These are phyloP conservation scores for Leptodactylus fallax DNA, from an alignment of 2,797 vertebrate species.

Conservation along the genomic window DNA sequence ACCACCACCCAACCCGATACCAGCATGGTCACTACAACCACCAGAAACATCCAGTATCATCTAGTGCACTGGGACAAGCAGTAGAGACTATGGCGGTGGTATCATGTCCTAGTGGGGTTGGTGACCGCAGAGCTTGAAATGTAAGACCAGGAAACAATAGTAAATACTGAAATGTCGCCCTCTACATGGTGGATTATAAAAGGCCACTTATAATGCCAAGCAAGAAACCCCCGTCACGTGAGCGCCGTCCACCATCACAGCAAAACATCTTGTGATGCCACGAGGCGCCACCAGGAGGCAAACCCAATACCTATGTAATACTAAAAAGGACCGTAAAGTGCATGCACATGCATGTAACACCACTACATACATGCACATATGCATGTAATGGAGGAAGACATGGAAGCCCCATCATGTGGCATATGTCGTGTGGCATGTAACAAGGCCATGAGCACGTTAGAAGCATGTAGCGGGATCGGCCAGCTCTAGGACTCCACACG, in stretches of 20 bases:
- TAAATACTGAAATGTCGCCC: neutral
- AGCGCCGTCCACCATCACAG: neutral
- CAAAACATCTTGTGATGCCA: neutral
- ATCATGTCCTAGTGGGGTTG: neutral
- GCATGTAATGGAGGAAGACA: neutral
- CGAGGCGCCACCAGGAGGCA: neutral
- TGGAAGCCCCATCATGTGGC: neutral
- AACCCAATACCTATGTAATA: neutral
- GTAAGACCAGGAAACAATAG: neutral
- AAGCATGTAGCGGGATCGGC: neutral
- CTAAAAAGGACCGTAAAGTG: neutral
- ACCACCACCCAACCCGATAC: neutral
- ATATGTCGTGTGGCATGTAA: neutral
- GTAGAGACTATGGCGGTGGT: too few relatives aligned
- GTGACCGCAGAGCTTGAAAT: neutral
- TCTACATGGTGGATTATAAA: too few relatives aligned
- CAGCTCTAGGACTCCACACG: neutral
- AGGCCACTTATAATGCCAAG: too few relatives aligned
- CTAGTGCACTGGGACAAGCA: too few relatives aligned
- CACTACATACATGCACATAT: neutral
- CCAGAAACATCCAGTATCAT: too few relatives aligned
- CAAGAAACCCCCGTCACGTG: too few relatives aligned
- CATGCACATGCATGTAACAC: conserved; percentile 22
- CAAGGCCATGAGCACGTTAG: neutral
- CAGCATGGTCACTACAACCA: neutral